These are phyloP conservation scores for Congeria kusceri DNA, from an alignment of 2,888 invertebrate species.

Conservation along the genomic window DNA sequence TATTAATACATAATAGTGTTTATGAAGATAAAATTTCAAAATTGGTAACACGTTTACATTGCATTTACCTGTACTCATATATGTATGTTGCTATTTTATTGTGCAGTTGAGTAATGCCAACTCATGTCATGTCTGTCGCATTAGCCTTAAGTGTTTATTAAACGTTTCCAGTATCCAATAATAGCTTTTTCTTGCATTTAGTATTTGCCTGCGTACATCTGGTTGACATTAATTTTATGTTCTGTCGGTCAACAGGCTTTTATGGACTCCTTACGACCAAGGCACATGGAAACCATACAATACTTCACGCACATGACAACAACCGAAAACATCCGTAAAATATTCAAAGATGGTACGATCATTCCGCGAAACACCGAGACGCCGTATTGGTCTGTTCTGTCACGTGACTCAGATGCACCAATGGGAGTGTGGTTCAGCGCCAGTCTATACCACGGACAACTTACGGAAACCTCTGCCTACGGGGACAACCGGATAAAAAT, in stretches of 20 bases:
- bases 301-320: slow-evolving; percentile 57
- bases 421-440: slow-evolving; percentile 58
- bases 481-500: slow-evolving; percentile 56
- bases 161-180: too few species aligned
- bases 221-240: too few species aligned
- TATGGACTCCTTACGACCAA: slow-evolving; percentile 40
- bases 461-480: slow-evolving; percentile 47
- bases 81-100: too few species aligned
- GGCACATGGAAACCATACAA: slow-evolving; percentile 43
- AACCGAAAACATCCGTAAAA: slow-evolving; percentile 36
- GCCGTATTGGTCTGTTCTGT: slow-evolving; percentile 51
- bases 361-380: slow-evolving; percentile 48
- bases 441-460: slow-evolving; percentile 49
- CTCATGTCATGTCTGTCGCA: too few species aligned
- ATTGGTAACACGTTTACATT: too few species aligned
- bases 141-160: too few species aligned
- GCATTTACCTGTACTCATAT: too few species aligned
- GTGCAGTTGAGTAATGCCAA: too few species aligned
- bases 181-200: too few species aligned
- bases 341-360: slow-evolving; percentile 47
- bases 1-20: too few species aligned
- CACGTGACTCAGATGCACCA: slow-evolving; percentile 55
- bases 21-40: too few species aligned
- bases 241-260: slow-evolving; percentile 52
- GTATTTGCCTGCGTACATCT: too few species aligned